Conservation (phyloP, 2,888 invertebrate species). For the Helobdella robusta region DNA sequence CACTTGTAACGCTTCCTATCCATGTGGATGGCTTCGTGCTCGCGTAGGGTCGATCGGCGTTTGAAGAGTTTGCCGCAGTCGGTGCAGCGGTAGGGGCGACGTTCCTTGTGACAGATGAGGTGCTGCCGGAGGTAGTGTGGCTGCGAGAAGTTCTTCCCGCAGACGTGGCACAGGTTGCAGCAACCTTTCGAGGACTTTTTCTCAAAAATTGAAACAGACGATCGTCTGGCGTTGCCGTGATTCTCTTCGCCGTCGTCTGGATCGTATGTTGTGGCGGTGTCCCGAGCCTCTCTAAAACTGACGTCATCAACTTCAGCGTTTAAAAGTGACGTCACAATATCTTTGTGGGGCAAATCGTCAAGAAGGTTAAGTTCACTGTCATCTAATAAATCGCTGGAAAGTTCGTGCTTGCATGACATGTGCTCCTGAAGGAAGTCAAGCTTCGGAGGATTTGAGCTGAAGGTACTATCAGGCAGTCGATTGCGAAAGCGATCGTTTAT, state of each 20-base stretch:
- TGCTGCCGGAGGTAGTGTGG: not conserved
- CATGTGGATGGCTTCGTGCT: slow-evolving; percentile 6
- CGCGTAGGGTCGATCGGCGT: not conserved
- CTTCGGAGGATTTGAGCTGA: no score
- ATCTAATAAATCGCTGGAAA: no score
- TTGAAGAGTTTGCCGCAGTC: slow-evolving; percentile 15
- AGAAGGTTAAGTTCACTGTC: no score
- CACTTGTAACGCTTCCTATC: not conserved
- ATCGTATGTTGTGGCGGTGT: no score
- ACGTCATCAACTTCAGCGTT: not conserved
- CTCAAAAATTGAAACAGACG: not conserved
- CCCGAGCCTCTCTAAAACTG: no score
- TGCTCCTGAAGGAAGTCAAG: no score
- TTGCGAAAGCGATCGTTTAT: no score
- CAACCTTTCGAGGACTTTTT: not conserved
- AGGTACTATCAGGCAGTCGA: no score
- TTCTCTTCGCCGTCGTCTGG: no score
- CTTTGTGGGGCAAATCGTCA: no score
- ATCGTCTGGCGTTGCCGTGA: no score
- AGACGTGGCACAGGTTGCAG: not conserved
- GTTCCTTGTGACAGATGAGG: not conserved
- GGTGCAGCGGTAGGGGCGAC: not conserved
- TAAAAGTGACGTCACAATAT: not conserved
- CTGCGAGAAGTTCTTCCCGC: slow-evolving; percentile 1
- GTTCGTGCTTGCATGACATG: no score